Evolutionary conservation across 2,113 vertebrate genomes (phyloP).

Genomic region (Phalacrocorax pelagicus): DNA sequence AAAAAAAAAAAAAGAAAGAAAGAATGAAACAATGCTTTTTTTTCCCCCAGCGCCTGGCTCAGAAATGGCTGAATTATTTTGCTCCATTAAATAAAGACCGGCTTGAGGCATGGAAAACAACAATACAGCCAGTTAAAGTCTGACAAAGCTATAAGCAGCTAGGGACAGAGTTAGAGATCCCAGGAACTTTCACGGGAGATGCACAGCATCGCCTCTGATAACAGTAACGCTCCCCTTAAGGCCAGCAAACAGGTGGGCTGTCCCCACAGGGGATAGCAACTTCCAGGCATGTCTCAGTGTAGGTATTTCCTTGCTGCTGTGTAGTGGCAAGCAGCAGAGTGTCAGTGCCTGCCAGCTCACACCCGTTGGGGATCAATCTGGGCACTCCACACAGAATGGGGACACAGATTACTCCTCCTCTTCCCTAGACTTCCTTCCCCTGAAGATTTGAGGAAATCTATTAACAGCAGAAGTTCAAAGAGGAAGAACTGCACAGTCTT

Average conservation of each 20-base stretch:
- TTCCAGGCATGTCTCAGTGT: neutral
- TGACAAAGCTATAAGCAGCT: neutral
- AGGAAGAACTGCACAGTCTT: neutral
- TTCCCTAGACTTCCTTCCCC: neutral
- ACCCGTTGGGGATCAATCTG: neutral
- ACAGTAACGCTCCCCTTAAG: neutral
- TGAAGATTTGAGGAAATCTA: neutral
- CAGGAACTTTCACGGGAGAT: neutral
- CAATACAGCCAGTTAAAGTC: neutral
- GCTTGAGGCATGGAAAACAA: neutral
- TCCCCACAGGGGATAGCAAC: neutral
- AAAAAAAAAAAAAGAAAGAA: neutral
- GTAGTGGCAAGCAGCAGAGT: accelerated
- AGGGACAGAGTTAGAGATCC: neutral
- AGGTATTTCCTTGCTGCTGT: neutral
- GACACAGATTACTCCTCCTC: neutral
- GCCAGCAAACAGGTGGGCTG: neutral
- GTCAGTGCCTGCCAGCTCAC: neutral
- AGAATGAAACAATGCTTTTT: neutral
- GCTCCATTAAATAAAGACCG: neutral
- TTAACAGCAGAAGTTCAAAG: neutral
- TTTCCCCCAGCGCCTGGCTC: neutral
- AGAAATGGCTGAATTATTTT: neutral
- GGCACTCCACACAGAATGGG: neutral
- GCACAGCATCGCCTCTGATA: neutral